Conservation (phyloP, 2,888 invertebrate species). For the Microctonus hyperodae region DNA sequence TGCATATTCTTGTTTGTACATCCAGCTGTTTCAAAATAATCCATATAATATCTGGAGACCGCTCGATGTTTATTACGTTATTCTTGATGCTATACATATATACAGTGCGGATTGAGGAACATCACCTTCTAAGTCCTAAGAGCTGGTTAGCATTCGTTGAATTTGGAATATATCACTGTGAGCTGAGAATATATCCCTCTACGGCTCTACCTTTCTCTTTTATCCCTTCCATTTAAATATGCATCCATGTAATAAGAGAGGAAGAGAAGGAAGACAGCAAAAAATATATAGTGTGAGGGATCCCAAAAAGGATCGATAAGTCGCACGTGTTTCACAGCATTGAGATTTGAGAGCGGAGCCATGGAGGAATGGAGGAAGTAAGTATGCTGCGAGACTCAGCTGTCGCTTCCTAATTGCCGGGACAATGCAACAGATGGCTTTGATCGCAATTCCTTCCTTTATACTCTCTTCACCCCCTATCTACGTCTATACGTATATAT, state of each 20-base stretch:
- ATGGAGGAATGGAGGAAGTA: constrained; percentile 59
- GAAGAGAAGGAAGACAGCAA: not conserved
- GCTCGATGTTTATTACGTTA: not conserved
- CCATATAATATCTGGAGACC: not conserved
- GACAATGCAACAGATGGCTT: constrained; percentile 64
- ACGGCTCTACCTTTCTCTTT: not conserved
- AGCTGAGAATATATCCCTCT: not conserved
- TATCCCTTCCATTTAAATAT: not conserved
- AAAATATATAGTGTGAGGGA: constrained; percentile 5
- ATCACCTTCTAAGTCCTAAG: constrained; percentile 10
- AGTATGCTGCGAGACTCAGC: constrained; percentile 62
- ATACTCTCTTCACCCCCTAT: constrained; percentile 10
- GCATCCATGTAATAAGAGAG: not conserved
- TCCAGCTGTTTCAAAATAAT: constrained; percentile 33
- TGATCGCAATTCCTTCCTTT: constrained; percentile 60
- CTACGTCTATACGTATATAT: too few species aligned
- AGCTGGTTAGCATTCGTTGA: constrained; percentile 11
- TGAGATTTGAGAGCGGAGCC: constrained; percentile 60
- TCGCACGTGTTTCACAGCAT: constrained; percentile 52
- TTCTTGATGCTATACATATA: not conserved
- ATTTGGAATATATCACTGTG: not conserved
- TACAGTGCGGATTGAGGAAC: not conserved
- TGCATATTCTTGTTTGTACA: not conserved
- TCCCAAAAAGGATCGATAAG: constrained; percentile 51
- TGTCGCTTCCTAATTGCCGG: constrained; percentile 64